Conservation (phyloP, 1,140 invertebrate species). For the Ctenoplectra terminalis region DNA sequence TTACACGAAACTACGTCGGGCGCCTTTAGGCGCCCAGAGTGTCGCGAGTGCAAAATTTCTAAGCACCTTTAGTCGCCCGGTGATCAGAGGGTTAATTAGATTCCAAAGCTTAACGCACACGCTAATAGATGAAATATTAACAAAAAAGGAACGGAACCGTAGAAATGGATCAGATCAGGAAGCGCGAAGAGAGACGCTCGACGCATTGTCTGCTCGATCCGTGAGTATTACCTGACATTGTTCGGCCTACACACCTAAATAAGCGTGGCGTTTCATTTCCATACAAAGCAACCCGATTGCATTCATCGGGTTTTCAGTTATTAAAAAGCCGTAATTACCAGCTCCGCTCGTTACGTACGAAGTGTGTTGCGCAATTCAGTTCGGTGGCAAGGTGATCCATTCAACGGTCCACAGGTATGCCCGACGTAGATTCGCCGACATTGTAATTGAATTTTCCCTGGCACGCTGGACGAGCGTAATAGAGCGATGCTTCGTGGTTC, state of each 20-base stretch:
- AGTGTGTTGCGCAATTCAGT: constrained; percentile 44
- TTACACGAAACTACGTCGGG: no score
- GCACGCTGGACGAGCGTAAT: constrained; percentile 55
- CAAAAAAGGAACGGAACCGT: background rate
- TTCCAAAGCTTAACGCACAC: background rate
- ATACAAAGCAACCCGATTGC: constrained; percentile 59
- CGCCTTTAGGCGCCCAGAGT: no score
- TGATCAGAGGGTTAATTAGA: background rate
- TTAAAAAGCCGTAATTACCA: constrained; percentile 52
- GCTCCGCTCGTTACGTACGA: constrained; percentile 7
- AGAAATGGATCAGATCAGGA: constrained; percentile 14
- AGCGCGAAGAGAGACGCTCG: background rate
- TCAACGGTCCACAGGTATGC: background rate
- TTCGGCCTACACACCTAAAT: background rate
- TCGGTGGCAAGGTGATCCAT: background rate
- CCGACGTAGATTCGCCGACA: background rate
- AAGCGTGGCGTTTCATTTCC: constrained; percentile 47
- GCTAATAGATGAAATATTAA: background rate
- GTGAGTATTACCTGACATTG: constrained; percentile 14
- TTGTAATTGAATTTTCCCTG: constrained; percentile 35
- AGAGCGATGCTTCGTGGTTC: constrained; percentile 68
- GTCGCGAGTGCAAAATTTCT: no score
- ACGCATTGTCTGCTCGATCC: background rate
- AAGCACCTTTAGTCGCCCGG: no score
- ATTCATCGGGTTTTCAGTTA: constrained; percentile 43